Evolutionary conservation across 2,888 invertebrate genomes (phyloP).

Genomic region (Trimorus sp.): DNA sequence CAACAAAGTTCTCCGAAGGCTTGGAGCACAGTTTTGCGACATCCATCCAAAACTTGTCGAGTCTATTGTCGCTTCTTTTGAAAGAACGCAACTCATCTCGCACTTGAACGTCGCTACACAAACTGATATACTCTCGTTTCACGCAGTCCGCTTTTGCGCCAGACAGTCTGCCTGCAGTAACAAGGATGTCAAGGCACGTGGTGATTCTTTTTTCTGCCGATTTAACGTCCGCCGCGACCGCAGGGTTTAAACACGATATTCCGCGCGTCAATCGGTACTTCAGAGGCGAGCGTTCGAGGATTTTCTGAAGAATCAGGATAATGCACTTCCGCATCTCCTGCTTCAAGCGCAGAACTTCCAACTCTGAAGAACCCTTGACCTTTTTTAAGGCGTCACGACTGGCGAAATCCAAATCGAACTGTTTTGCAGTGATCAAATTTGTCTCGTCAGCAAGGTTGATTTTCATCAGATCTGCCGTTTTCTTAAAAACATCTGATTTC

Average conservation of each 20-base stretch:
- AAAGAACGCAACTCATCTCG: slow-evolving; percentile 12
- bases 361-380: slow-evolving; percentile 23
- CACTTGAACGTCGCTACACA: slow-evolving; percentile 17
- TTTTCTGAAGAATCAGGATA: slow-evolving; percentile 19
- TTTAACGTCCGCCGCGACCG: slow-evolving; percentile 6
- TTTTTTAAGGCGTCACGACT: slow-evolving; percentile 41
- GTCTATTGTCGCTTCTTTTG: slow-evolving; percentile 20
- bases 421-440: slow-evolving; percentile 38
- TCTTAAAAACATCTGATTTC: slow-evolving; percentile 32
- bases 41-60: slow-evolving; percentile 33
- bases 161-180: slow-evolving; percentile 16
- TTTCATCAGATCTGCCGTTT: slow-evolving; percentile 1
- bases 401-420: slow-evolving; percentile 47
- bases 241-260: slow-evolving; percentile 38
- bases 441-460: slow-evolving; percentile 5
- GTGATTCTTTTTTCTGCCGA: slow-evolving; percentile 18
- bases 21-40: neutral
- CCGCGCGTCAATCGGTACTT: slow-evolving; percentile 28
- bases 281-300: slow-evolving; percentile 31
- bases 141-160: slow-evolving; percentile 30
- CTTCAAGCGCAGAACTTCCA: slow-evolving; percentile 27
- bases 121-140: slow-evolving; percentile 20
- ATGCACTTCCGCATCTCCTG: slow-evolving; percentile 33
- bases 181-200: slow-evolving; percentile 23
- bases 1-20: too few species aligned